Conservation (phyloP, 2,888 invertebrate genomes). For the Eristalinus aeneus region DNA sequence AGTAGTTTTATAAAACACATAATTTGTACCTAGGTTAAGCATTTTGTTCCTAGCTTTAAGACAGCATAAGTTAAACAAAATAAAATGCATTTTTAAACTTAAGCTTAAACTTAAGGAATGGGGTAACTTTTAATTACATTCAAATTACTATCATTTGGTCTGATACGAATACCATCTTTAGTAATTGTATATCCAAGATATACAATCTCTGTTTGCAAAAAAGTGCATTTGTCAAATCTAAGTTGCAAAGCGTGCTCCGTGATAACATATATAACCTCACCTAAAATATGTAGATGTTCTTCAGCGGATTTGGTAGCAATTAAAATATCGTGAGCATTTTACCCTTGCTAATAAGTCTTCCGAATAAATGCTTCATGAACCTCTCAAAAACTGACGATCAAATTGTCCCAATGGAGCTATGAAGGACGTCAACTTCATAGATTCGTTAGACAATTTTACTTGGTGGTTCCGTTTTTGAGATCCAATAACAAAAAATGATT, state of each 20-base stretch:
- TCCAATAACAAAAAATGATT: background rate
- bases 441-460: background rate
- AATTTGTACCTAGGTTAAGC: too few species aligned
- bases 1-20: too few species aligned
- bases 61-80: too few species aligned
- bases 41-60: too few species aligned
- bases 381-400: too few species aligned
- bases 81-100: too few species aligned
- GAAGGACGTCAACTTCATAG: background rate
- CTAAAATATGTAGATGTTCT: background rate
- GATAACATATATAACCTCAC: background rate
- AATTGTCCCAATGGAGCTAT: background rate
- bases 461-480: background rate
- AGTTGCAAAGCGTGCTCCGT: background rate
- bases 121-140: background rate
- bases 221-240: background rate
- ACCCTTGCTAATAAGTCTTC: background rate
- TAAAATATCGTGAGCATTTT: background rate
- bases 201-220: background rate
- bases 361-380: background rate
- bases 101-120: too few species aligned
- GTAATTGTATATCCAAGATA: conserved; percentile 37
- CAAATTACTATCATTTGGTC: conserved; percentile 20
- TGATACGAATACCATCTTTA: background rate
- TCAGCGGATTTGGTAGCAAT: background rate